phyloP scores from a whole-genome alignment of 92 coral and sea anemone species.

The Porites evermanni region DNA sequence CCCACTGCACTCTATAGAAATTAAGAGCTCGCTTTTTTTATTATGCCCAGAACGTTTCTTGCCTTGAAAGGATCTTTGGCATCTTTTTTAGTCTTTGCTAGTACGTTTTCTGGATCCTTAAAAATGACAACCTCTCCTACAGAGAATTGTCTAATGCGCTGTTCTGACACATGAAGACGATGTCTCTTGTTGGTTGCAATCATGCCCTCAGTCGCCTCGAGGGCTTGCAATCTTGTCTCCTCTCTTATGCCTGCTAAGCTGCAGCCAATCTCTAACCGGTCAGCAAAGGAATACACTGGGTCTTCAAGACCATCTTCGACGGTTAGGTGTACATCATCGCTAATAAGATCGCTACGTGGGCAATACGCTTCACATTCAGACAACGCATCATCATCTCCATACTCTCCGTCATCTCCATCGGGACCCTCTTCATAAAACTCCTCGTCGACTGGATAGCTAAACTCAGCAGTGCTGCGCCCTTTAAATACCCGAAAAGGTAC shows the following conservation, averaged over 20 bases:
- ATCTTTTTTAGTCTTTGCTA: background rate
- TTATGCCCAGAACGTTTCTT: background rate
- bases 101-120: no score
- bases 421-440: background rate
- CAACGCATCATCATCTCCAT: background rate
- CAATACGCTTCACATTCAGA: background rate
- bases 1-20: background rate
- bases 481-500: slow-evolving; percentile 45
- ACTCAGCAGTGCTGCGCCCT: background rate
- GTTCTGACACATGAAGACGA: background rate
- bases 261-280: background rate
- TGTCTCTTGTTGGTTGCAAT: background rate
- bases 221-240: background rate
- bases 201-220: background rate
- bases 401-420: background rate
- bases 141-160: background rate
- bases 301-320: background rate
- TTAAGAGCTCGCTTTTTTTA: background rate
- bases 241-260: slow-evolving; percentile 11
- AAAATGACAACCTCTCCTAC: background rate
- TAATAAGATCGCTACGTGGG: no score
- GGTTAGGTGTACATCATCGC: background rate
- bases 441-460: background rate
- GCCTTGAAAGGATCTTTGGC: background rate
- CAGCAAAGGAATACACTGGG: background rate